These are phyloP conservation scores for Meganola albula DNA, from an alignment of 2,888 invertebrate species.

Conservation along the genomic window DNA sequence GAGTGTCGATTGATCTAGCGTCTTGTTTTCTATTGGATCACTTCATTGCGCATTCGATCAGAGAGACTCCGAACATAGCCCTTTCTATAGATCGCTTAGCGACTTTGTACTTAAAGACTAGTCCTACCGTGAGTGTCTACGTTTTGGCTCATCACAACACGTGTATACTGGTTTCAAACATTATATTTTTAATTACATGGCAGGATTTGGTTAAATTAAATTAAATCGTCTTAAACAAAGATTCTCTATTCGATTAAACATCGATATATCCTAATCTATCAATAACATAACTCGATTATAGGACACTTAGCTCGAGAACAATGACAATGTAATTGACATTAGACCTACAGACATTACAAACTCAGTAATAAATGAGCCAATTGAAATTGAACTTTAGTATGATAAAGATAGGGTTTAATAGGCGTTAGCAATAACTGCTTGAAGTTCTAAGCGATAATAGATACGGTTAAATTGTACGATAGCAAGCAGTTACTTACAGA, in stretches of 20 bases:
- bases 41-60: too few relatives aligned
- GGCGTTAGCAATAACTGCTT: constrained; percentile 41
- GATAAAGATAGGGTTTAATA: constrained; percentile 35
- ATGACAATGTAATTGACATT: constrained; percentile 58
- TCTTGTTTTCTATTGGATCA: too few relatives aligned
- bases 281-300: constrained; percentile 41
- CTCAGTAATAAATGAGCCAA: constrained; percentile 22
- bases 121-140: too few relatives aligned
- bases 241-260: constrained; percentile 28
- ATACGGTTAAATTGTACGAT: constrained; percentile 41
- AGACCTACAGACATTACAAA: constrained; percentile 26
- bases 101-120: too few relatives aligned
- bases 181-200: too few relatives aligned
- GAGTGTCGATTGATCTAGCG: too few relatives aligned
- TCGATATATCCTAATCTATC: constrained; percentile 26
- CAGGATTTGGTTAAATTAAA: too few relatives aligned
- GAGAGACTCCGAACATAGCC: too few relatives aligned
- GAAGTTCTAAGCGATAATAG: constrained; percentile 50
- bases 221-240: too few relatives aligned
- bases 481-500: constrained; percentile 39
- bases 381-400: constrained; percentile 42
- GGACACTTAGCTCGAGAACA: constrained; percentile 42
- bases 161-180: too few relatives aligned
- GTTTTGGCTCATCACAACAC: too few relatives aligned
- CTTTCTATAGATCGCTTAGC: too few relatives aligned